phyloP scores from a whole-genome alignment of 2,113 vertebrate species.

The Istiophorus platypterus region DNA sequence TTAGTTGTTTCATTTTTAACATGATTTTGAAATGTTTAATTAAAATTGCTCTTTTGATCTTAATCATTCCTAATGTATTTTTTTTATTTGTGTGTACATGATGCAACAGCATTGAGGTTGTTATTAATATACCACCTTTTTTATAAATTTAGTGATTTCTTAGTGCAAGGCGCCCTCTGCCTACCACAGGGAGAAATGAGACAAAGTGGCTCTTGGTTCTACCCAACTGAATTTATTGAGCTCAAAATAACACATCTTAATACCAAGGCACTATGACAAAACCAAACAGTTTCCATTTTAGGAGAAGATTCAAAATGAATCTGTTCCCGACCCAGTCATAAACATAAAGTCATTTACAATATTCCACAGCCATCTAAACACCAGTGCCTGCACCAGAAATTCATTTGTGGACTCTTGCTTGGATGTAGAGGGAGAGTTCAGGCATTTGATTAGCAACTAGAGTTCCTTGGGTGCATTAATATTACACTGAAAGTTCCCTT shows the following conservation, averaged over 20 bases:
- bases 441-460: constrained; percentile 7
- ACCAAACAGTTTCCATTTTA: constrained; percentile 5
- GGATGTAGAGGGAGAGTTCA: constrained; percentile 16
- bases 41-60: constrained; percentile 57
- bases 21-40: constrained; percentile 79
- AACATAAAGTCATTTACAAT: constrained; percentile 17
- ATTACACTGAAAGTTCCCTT: constrained; percentile 16
- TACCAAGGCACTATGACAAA: constrained; percentile 21
- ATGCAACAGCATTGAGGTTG: neutral
- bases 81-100: constrained; percentile 8
- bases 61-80: constrained; percentile 7
- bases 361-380: constrained; percentile 49
- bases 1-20: constrained; percentile 71
- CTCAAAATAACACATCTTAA: constrained; percentile 48
- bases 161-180: constrained; percentile 64
- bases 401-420: constrained; percentile 23
- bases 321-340: constrained; percentile 17
- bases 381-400: constrained; percentile 77
- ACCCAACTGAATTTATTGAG: constrained; percentile 62
- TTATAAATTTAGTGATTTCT: constrained; percentile 16
- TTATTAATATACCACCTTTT: neutral
- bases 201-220: neutral
- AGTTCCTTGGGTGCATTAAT: neutral
- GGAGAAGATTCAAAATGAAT: constrained; percentile 18
- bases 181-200: constrained; percentile 20